Evolutionary conservation across 1,140 invertebrate species (phyloP).

Genomic region (Drosophila sproati): DNA sequence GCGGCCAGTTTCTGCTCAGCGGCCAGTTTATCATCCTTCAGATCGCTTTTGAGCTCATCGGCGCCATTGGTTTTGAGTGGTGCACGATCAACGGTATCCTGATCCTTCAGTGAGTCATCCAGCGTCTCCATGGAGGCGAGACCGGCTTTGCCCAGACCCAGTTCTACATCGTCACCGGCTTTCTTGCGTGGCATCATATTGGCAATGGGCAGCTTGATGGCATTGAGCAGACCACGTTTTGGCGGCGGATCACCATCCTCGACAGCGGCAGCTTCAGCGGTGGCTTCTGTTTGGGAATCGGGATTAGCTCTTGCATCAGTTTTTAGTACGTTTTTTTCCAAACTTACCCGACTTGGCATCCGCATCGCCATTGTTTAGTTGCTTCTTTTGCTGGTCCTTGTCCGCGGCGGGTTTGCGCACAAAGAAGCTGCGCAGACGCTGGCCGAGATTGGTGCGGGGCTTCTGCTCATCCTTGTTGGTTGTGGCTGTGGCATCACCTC

Average conservation of each 20-base stretch:
- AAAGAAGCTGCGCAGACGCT: constrained; percentile 79
- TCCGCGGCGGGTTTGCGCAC: constrained; percentile 72
- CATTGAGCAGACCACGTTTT: constrained; percentile 86
- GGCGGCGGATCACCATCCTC: constrained; percentile 65
- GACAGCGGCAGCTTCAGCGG: constrained; percentile 85
- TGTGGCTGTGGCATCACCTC: constrained; percentile 43
- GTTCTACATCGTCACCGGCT: constrained; percentile 84
- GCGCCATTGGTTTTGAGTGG: constrained; percentile 85
- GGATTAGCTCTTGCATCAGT: background rate
- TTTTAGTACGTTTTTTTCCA: too few species aligned
- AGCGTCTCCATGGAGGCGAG: constrained; percentile 92
- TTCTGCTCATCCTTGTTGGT: constrained; percentile 74
- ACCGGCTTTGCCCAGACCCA: constrained; percentile 87
- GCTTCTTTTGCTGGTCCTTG: constrained; percentile 71
- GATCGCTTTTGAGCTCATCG: constrained; percentile 87
- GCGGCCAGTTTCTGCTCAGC: constrained; percentile 67
- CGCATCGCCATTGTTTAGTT: constrained; percentile 65
- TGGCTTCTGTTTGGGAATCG: constrained; percentile 60
- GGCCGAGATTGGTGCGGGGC: constrained; percentile 63
- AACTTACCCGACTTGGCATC: constrained; percentile 82
- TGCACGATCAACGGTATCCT: constrained; percentile 79
- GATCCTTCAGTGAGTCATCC: constrained; percentile 86
- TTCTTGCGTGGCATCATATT: constrained; percentile 87
- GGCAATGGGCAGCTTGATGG: constrained; percentile 88
- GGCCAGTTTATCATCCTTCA: constrained; percentile 77